Percentiles rank a stretch among this genome's conserved stretches.
Conservation (phyloP, 2,888 invertebrate genomes). For the Drosophila subsilvestris region DNA sequence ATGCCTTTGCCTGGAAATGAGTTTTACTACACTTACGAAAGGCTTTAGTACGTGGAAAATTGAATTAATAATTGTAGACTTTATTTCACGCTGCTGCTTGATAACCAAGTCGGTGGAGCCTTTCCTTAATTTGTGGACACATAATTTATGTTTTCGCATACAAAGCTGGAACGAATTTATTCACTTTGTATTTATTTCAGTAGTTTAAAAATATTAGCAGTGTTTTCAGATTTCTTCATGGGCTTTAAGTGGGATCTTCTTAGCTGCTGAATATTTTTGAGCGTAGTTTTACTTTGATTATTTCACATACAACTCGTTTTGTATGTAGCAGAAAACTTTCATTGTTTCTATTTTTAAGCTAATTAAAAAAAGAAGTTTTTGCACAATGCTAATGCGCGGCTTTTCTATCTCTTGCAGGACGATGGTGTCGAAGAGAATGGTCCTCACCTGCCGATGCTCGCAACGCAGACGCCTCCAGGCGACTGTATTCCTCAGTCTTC, state of each 20-base stretch:
- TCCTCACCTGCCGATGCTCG: constrained; percentile 93
- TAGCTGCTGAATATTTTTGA: too few species aligned
- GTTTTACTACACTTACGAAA: constrained; percentile 35
- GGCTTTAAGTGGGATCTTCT: too few species aligned
- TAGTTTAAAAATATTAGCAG: too few species aligned
- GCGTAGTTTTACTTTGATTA: too few species aligned
- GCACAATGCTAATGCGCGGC: constrained; percentile 56
- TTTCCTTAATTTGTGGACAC: constrained; percentile 8
- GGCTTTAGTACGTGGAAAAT: constrained; percentile 31
- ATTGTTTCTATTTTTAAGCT: not conserved
- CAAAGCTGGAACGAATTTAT: not conserved
- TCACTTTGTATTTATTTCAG: too few species aligned
- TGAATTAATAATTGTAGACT: constrained; percentile 33
- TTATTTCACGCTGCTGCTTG: constrained; percentile 1
- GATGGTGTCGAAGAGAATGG: constrained; percentile 97
- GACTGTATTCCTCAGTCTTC: constrained; percentile 95
- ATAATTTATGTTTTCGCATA: not conserved
- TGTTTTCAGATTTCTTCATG: too few species aligned
- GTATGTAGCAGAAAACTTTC: too few species aligned
- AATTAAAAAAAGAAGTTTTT: too few species aligned
- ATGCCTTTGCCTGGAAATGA: constrained; percentile 37
- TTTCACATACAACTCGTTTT: too few species aligned
- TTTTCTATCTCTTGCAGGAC: constrained; percentile 87
- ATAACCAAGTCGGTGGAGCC: constrained; percentile 6
- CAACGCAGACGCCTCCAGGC: constrained; percentile 91